These are phyloP conservation scores for Portunus trituberculatus DNA, from an alignment of 1,140 invertebrate species.

Conservation along the genomic window DNA sequence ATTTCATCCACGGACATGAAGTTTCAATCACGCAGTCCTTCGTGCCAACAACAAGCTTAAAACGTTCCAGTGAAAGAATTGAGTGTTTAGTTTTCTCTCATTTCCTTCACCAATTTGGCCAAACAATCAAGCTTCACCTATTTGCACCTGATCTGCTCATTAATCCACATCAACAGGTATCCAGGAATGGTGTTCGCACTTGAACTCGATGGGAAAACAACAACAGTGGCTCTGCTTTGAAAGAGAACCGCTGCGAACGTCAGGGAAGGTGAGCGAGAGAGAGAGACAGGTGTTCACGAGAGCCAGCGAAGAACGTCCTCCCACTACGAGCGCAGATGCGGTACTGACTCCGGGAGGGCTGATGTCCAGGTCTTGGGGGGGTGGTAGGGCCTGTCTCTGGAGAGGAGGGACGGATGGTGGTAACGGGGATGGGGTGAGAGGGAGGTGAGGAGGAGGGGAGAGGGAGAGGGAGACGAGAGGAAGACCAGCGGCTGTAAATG, in stretches of 20 bases:
- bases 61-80: too few species aligned
- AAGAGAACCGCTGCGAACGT: background rate
- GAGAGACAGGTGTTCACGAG: background rate
- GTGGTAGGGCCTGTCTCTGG: background rate
- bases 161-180: background rate
- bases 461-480: background rate
- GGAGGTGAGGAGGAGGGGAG: background rate
- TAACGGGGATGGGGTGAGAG: background rate
- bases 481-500: background rate
- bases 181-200: background rate
- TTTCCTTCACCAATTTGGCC: background rate
- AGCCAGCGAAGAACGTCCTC: background rate
- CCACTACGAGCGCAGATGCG: conserved; percentile 5
- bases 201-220: background rate
- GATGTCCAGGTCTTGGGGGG: background rate
- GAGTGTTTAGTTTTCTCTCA: background rate
- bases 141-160: background rate
- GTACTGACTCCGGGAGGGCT: background rate
- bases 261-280: background rate
- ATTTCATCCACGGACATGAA: too few species aligned
- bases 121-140: background rate
- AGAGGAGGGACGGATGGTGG: too few species aligned
- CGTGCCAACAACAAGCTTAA: too few species aligned
- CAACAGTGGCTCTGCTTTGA: background rate
- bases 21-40: too few species aligned